Conservation (phyloP, 2,888 invertebrate species). For the Octonoba sinensis region DNA sequence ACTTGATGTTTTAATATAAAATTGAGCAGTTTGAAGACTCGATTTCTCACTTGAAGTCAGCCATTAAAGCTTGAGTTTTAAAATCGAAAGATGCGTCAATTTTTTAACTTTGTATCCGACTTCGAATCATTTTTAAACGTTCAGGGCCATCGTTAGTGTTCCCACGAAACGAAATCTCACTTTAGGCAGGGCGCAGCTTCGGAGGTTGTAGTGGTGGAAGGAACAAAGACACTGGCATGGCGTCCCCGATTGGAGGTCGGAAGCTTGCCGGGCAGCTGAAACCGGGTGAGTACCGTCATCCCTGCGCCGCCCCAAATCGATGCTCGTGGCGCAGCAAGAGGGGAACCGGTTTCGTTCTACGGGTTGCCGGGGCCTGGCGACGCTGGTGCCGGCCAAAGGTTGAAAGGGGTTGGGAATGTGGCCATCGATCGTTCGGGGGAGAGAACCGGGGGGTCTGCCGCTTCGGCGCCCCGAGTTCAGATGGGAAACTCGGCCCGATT, state of each 20-base stretch:
- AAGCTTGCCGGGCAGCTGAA: slow-evolving; percentile 48
- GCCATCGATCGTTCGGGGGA: slow-evolving; percentile 51
- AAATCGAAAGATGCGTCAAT: too few species aligned
- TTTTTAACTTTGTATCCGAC: too few species aligned
- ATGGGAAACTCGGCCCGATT: neutral
- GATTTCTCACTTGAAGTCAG: too few species aligned
- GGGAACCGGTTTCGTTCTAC: slow-evolving; percentile 42
- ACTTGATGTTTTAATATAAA: too few species aligned
- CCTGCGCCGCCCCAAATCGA: slow-evolving; percentile 53
- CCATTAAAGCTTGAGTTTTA: too few species aligned
- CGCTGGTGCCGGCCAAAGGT: slow-evolving; percentile 43
- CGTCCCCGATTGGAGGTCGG: slow-evolving; percentile 43
- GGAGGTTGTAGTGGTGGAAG: neutral
- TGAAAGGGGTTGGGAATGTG: slow-evolving; percentile 21
- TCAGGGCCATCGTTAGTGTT: neutral
- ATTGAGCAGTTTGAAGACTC: too few species aligned
- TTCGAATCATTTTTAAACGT: too few species aligned
- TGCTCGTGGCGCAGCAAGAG: slow-evolving; percentile 16
- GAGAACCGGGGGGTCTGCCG: slow-evolving; percentile 15
- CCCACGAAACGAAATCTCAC: slow-evolving; percentile 26
- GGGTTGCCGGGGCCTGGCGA: slow-evolving; percentile 18
- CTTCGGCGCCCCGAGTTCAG: slow-evolving; percentile 7
- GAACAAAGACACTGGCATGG: neutral
- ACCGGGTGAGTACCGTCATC: slow-evolving; percentile 37
- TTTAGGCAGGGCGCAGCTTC: slow-evolving; percentile 44